Evolutionary conservation across 1,140 invertebrate genomes (phyloP), one percentile per base, ranked within the genome.

Genomic region (Hormaphis cornu): DNA sequence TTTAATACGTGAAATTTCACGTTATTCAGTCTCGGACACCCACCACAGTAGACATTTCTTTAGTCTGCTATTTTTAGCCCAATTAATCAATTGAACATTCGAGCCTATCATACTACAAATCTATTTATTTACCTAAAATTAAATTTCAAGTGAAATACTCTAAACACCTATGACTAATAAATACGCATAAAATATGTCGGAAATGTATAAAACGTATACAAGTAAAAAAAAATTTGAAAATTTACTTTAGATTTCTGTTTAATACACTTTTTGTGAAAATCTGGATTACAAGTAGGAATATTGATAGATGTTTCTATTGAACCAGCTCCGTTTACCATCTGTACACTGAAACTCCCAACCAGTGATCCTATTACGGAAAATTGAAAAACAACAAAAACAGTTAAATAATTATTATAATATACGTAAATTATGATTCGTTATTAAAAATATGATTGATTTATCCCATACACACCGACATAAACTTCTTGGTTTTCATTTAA

Each of bases 171-270:
- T 33, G 30, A 6, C 9, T 33, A 33, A 4, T 33, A 33, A 33
- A 33, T n/a, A 44, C 20, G 18, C 6, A 5, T 44, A 20, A 44
- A 20, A 44, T 7, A 18, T 20, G n/a, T n/a, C n/a, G n/a, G n/a
- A n/a, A 16, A 52, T 26, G 28, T 35, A 30, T 54, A 33, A n/a
- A n/a, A 30, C 3, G 10, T 37, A 37, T 10, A 24, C 30, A 37
- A n/a, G 18, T 35, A 56, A 16, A 56, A 12, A 56, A 40, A 58
- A 14, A 37, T 8, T 8, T 14, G 14, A 37, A 24, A 22, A 42
- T 20, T 66, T 66, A 66, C 61, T 24, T 66, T 66, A 20, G 61
- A 48, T 50, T 33, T 66, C 33, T 66, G 61, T 50, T 66, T 66
- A 35, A 66, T 66, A 14, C 61, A 66, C 50, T 66, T 66, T 66